phyloP scores from a whole-genome alignment of 1,140 invertebrate genomes.

The Phenacoccus solenopsis region DNA sequence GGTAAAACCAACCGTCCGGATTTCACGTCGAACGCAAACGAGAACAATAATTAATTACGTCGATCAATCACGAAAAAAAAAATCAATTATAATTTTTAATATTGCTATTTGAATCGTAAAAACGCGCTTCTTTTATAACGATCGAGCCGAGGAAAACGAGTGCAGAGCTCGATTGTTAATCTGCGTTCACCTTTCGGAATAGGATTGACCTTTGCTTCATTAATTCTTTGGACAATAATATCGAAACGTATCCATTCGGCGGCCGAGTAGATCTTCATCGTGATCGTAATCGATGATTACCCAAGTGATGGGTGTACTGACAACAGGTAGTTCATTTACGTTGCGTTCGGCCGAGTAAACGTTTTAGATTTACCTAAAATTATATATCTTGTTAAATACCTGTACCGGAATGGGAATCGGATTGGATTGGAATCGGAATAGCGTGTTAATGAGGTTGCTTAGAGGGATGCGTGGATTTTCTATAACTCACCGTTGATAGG shows the following conservation, averaged over 20 bases:
- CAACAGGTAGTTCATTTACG: neutral
- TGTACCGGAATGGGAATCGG: no score
- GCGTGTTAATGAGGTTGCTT: no score
- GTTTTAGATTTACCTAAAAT: neutral
- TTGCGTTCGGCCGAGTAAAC: neutral
- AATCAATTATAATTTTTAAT: slow-evolving; percentile 17
- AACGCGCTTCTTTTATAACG: neutral
- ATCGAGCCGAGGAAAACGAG: neutral
- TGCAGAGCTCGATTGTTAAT: slow-evolving; percentile 2
- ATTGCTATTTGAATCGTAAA: neutral
- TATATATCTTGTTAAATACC: no score
- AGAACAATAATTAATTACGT: slow-evolving; percentile 17
- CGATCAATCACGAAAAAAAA: slow-evolving; percentile 12
- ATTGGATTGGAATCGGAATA: no score
- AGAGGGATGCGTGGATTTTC: no score
- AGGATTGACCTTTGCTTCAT: slow-evolving; percentile 14
- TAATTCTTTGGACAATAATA: slow-evolving; percentile 15
- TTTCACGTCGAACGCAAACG: slow-evolving; percentile 4
- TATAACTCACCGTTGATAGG: no score
- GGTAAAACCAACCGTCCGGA: neutral
- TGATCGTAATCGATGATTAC: slow-evolving; percentile 10
- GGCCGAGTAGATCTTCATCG: neutral
- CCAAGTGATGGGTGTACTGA: neutral
- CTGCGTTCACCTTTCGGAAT: slow-evolving; percentile 12
- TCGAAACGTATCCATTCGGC: neutral